Conservation (phyloP, 2,888 invertebrate genomes). For the Cremastinae sp. region DNA sequence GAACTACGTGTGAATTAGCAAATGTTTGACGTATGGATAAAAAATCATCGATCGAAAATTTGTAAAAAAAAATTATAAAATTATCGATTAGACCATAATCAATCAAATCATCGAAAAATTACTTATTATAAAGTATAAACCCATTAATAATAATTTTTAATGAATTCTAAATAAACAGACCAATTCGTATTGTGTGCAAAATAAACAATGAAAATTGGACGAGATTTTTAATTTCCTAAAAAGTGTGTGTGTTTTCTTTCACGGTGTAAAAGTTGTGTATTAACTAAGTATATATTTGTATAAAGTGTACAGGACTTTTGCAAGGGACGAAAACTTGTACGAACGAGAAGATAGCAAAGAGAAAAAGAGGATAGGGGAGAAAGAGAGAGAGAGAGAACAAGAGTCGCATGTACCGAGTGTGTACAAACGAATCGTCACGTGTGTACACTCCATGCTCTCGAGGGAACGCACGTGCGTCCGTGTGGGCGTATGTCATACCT, state of each 20-base stretch:
- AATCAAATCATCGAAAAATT: too few species aligned
- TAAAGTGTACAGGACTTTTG: background rate
- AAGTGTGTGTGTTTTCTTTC: background rate
- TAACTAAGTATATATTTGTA: background rate
- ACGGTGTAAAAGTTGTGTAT: background rate
- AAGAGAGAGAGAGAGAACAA: slow-evolving; percentile 34
- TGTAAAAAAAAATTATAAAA: too few species aligned
- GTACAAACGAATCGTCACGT: slow-evolving; percentile 63
- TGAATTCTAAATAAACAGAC: too few species aligned
- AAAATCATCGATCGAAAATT: too few species aligned
- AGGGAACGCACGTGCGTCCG: slow-evolving; percentile 62
- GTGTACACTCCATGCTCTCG: slow-evolving; percentile 54
- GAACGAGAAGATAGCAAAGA: slow-evolving; percentile 20
- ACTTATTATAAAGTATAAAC: too few species aligned
- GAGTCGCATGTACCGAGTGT: slow-evolving; percentile 49
- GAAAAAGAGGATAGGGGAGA: slow-evolving; percentile 29
- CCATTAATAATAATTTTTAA: too few species aligned
- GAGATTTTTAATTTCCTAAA: background rate
- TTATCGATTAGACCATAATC: too few species aligned
- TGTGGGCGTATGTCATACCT: slow-evolving; percentile 56
- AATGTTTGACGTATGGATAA: too few species aligned
- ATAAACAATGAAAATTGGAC: too few species aligned
- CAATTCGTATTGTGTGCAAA: too few species aligned
- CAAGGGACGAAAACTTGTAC: background rate
- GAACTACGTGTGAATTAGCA: too few species aligned